These are phyloP conservation scores for Edolisoma coerulescens DNA, from an alignment of 2,113 vertebrate genomes.

Conservation along the genomic window DNA sequence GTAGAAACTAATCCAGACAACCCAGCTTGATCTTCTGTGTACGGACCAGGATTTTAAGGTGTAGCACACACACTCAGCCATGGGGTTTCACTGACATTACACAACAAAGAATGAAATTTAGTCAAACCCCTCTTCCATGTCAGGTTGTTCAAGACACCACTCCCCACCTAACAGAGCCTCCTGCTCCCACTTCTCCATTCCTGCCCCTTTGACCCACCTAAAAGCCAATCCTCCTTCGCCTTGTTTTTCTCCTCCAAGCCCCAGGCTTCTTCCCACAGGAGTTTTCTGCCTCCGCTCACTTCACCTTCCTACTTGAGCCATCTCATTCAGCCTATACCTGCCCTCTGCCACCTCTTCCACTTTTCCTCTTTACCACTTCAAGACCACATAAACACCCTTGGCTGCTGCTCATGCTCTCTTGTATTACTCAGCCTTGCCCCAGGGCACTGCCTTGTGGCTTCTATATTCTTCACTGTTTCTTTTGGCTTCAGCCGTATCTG, in stretches of 20 bases:
- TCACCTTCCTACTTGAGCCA: not conserved
- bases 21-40: not conserved
- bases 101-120: not conserved
- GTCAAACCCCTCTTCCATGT: not conserved
- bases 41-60: not conserved
- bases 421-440: accelerated
- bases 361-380: not conserved
- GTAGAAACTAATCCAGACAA: not conserved
- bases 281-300: not conserved
- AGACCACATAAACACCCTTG: not conserved
- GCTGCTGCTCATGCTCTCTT: not conserved
- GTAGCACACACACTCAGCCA: not conserved
- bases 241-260: not conserved
- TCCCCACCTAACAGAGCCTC: not conserved
- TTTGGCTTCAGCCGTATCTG: not conserved
- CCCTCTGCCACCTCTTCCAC: not conserved
- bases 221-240: not conserved
- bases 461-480: not conserved
- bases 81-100: not conserved
- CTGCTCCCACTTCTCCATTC: not conserved
- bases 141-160: not conserved
- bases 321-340: not conserved
- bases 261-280: not conserved
- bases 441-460: not conserved
- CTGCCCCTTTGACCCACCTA: not conserved